These are phyloP conservation scores for Caligus rogercresseyi DNA, from an alignment of 1,140 invertebrate species.

Conservation along the genomic window DNA sequence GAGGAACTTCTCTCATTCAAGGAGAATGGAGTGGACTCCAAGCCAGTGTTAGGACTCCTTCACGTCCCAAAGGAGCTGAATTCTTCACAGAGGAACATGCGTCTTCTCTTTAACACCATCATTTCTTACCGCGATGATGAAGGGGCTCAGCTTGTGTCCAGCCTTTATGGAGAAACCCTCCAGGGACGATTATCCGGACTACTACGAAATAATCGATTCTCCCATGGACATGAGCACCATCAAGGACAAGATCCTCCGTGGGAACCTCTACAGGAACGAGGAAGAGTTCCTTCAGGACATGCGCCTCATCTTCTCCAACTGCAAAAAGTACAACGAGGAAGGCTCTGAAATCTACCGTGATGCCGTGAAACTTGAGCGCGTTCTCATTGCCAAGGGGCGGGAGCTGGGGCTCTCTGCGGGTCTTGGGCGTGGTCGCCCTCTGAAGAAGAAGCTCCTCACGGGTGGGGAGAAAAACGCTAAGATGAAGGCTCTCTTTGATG, in stretches of 20 bases:
- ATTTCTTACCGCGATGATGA: conserved; percentile 74
- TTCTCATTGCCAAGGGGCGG: conserved; percentile 61
- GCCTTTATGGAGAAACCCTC: conserved; percentile 74
- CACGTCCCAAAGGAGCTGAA: conserved; percentile 39
- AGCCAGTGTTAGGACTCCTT: conserved; percentile 42
- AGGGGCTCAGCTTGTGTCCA: not conserved
- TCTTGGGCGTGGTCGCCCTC: not conserved
- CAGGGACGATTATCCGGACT: conserved; percentile 22
- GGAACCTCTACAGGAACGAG: conserved; percentile 1
- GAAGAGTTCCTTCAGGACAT: conserved; percentile 10
- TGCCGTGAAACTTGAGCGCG: conserved; percentile 65
- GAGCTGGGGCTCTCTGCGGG: conserved; percentile 40
- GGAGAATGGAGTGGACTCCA: conserved; percentile 32
- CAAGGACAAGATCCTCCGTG: conserved; percentile 62
- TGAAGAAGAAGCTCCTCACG: not conserved
- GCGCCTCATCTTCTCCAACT: conserved; percentile 78
- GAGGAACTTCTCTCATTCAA: conserved; percentile 54
- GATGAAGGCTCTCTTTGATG: conserved; percentile 13
- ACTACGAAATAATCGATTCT: conserved; percentile 55
- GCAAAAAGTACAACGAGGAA: conserved; percentile 87
- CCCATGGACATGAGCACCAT: conserved; percentile 91
- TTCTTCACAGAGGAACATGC: conserved; percentile 36
- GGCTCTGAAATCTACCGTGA: conserved; percentile 85
- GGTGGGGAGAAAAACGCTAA: not conserved
- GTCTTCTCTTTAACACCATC: conserved; percentile 72